Percentiles rank a stretch among this genome's conserved stretches.
Evolutionary conservation across 53 echinoderm and acorn worm genomes (phyloP).

Genomic region (Zoroaster sp.): DNA sequence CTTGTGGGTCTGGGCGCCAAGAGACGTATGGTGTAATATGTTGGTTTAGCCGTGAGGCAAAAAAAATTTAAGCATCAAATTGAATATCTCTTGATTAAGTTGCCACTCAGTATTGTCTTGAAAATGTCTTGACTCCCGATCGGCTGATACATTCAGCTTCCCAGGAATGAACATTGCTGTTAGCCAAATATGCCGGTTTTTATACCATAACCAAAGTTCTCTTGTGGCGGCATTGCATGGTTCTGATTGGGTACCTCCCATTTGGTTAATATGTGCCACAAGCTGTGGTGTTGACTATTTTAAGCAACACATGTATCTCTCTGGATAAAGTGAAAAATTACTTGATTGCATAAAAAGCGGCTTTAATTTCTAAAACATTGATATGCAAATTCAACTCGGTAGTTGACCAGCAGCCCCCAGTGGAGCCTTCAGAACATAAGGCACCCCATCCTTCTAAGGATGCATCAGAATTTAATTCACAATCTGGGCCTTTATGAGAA

Average conservation of each 20-base stretch:
- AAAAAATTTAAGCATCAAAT: not conserved
- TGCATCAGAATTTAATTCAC: not conserved
- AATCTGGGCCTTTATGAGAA: not conserved
- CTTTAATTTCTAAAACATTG: constrained; percentile 5
- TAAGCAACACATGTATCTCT: not conserved
- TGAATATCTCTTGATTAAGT: not conserved
- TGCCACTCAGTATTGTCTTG: constrained; percentile 41
- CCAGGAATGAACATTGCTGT: not conserved
- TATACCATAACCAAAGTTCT: not conserved
- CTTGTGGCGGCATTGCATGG: not conserved
- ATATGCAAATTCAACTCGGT: not conserved
- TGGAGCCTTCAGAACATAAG: not conserved
- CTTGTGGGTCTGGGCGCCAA: constrained; percentile 40
- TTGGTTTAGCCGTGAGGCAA: constrained; percentile 5
- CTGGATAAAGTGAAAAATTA: not conserved
- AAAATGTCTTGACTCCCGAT: constrained; percentile 35
- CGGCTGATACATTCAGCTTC: not conserved
- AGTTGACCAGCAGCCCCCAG: not conserved
- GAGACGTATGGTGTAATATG: constrained; percentile 26
- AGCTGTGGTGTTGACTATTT: constrained; percentile 10
- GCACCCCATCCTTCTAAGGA: not conserved
- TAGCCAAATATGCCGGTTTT: not conserved
- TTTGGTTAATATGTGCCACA: constrained; percentile 30
- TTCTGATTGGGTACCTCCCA: constrained; percentile 31
- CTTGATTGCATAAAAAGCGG: not conserved